These are phyloP conservation scores for Drosophila lacteicornis DNA, from an alignment of 1,140 invertebrate genomes.

Conservation along the genomic window DNA sequence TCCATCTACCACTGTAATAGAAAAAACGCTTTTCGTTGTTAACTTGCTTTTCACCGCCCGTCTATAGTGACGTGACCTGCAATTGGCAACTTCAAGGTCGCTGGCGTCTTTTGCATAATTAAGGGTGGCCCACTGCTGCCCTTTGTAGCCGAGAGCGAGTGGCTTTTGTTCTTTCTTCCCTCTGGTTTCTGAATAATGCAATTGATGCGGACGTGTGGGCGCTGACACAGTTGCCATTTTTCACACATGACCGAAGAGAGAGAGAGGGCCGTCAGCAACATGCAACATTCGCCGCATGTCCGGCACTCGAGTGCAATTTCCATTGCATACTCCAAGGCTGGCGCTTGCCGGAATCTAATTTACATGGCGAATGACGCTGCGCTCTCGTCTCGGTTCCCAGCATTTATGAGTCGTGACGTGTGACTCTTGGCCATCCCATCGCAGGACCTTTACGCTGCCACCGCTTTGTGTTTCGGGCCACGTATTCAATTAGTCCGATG, in stretches of 20 bases:
- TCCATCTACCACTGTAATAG: no score
- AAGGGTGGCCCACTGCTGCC: conserved; percentile 20
- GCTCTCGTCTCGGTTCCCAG: conserved; percentile 9
- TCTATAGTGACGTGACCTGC: conserved; percentile 11
- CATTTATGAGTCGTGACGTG: conserved; percentile 56
- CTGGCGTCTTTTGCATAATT: conserved; percentile 65
- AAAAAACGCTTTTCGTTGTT: no score
- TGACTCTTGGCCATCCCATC: conserved; percentile 45
- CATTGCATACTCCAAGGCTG: conserved; percentile 74
- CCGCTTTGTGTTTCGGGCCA: conserved; percentile 45
- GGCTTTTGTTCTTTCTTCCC: conserved; percentile 43
- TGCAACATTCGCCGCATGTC: conserved; percentile 61
- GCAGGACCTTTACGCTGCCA: neutral
- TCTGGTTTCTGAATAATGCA: conserved; percentile 45
- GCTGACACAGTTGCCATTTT: conserved; percentile 60
- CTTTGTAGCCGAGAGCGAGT: conserved; percentile 21
- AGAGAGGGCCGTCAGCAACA: conserved; percentile 1
- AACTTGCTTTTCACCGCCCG: no score
- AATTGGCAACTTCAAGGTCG: conserved; percentile 70
- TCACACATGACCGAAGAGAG: conserved; percentile 50
- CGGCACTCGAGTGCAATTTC: conserved; percentile 45
- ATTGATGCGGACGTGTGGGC: conserved; percentile 30
- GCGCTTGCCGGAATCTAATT: conserved; percentile 52
- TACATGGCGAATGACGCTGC: conserved; percentile 68
- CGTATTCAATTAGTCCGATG: conserved; percentile 67